Evolutionary conservation across 2,797 vertebrate genomes (phyloP).

Genomic region (Remorina albescens): DNA sequence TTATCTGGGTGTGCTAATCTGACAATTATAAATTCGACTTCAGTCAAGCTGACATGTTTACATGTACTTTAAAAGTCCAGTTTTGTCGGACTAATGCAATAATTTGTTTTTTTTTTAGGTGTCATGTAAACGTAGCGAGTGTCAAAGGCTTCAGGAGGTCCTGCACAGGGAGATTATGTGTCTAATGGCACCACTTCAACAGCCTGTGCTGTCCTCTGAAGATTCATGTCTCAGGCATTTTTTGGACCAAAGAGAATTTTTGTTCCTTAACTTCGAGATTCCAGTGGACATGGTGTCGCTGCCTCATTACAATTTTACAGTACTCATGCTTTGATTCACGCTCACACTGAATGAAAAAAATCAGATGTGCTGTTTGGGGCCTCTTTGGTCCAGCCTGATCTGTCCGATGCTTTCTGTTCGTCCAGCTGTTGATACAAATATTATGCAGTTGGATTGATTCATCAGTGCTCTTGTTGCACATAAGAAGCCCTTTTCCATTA

Average conservation of each 20-base stretch:
- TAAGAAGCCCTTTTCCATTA: slow-evolving; percentile 18
- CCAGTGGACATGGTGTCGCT: neutral
- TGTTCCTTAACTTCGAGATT: neutral
- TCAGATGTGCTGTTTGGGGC: slow-evolving; percentile 19
- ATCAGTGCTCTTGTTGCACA: slow-evolving; percentile 26
- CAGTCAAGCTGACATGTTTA: too few species aligned
- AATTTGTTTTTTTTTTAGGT: too few species aligned
- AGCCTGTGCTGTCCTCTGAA: slow-evolving; percentile 42
- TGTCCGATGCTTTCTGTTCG: slow-evolving; percentile 21
- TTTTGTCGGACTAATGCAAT: too few species aligned
- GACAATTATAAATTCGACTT: too few species aligned
- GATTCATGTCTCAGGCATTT: slow-evolving; percentile 45
- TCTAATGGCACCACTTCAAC: slow-evolving; percentile 49
- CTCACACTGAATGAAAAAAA: slow-evolving; percentile 25
- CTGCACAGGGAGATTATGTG: slow-evolving; percentile 61
- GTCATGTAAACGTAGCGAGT: too few species aligned
- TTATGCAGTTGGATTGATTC: slow-evolving; percentile 24
- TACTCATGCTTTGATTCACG: slow-evolving; percentile 9
- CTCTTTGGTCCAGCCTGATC: slow-evolving; percentile 24
- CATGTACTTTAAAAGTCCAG: too few species aligned
- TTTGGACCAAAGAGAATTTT: slow-evolving; percentile 17
- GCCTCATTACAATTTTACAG: slow-evolving; percentile 36
- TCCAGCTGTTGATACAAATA: slow-evolving; percentile 29
- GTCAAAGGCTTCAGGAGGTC: slow-evolving; percentile 60
- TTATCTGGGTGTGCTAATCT: too few species aligned